These are phyloP conservation scores for Pteria penguin DNA, from an alignment of 2,888 invertebrate genomes.

Conservation along the genomic window DNA sequence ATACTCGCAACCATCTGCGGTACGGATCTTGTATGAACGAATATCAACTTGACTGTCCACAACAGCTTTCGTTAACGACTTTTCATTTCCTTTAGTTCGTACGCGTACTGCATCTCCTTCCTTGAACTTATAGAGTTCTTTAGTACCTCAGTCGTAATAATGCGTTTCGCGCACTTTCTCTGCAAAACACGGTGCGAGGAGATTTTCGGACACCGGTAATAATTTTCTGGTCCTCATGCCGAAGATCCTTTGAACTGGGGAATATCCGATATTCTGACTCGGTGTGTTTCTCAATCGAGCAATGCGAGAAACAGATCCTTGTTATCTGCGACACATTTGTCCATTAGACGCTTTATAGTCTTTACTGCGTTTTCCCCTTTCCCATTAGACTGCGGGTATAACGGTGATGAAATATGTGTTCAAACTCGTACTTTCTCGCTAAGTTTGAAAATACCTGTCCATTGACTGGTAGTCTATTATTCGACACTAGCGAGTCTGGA, in stretches of 20 bases:
- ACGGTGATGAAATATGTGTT: conserved; percentile 25
- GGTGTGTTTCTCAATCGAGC: conserved; percentile 33
- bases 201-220: conserved; percentile 6
- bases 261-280: conserved; percentile 9
- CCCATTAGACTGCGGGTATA: conserved; percentile 22
- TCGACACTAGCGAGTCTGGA: conserved; percentile 22
- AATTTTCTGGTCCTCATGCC: conserved; percentile 18
- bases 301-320: conserved; percentile 19
- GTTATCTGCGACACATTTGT: not conserved
- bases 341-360: conserved; percentile 12
- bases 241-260: conserved; percentile 26
- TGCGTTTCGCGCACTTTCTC: not conserved
- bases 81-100: not conserved
- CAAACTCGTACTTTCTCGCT: conserved; percentile 1
- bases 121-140: conserved; percentile 4
- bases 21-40: conserved; percentile 10
- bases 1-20: not conserved
- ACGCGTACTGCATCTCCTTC: conserved; percentile 15
- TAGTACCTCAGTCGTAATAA: conserved; percentile 13
- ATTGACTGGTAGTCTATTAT: conserved; percentile 27
- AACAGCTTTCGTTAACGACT: not conserved
- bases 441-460: conserved; percentile 19
- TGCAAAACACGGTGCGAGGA: conserved; percentile 5
- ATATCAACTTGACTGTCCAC: conserved; percentile 8
- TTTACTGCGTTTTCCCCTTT: conserved; percentile 35